A percentile compares a stretch with the other conserved stretches of the same genome.
phyloP scores from a whole-genome alignment of 2,113 vertebrate genomes.

The Neotragus pygmaeus region DNA sequence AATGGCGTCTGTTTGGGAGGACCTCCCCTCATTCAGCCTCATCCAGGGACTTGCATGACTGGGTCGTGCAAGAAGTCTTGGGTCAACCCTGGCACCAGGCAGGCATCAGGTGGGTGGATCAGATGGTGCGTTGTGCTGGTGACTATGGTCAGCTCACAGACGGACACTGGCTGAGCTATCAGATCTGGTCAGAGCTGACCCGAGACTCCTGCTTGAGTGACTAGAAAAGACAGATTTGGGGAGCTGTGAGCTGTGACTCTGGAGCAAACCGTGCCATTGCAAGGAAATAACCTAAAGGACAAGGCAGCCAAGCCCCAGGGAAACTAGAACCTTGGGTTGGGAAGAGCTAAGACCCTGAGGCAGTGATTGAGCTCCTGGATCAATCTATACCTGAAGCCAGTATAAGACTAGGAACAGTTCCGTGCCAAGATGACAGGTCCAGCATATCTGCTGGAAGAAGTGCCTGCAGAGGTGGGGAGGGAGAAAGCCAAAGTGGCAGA shows the following conservation, averaged over 20 bases:
- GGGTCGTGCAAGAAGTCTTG: neutral
- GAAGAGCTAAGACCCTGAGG: neutral
- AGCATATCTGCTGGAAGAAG: neutral
- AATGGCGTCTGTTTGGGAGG: neutral
- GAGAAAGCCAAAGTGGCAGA: neutral
- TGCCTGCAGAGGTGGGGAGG: neutral
- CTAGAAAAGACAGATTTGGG: neutral
- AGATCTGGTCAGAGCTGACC: neutral
- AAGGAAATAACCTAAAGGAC: neutral
- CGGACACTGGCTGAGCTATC: neutral
- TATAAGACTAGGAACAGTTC: neutral
- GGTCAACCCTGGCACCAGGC: neutral
- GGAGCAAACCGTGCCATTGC: neutral
- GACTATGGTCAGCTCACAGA: neutral
- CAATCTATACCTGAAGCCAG: neutral
- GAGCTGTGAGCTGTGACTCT: neutral
- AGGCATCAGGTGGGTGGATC: neutral
- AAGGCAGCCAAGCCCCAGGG: neutral
- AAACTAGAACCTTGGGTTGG: neutral
- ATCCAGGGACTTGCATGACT: neutral
- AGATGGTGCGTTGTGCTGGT: accelerated
- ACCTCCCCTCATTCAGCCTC: neutral
- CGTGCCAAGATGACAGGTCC: neutral
- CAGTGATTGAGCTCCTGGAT: neutral
- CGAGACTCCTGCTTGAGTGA: neutral